phyloP scores from a whole-genome alignment of 1,140 invertebrate genomes.

The Sycophaga agraensis region DNA sequence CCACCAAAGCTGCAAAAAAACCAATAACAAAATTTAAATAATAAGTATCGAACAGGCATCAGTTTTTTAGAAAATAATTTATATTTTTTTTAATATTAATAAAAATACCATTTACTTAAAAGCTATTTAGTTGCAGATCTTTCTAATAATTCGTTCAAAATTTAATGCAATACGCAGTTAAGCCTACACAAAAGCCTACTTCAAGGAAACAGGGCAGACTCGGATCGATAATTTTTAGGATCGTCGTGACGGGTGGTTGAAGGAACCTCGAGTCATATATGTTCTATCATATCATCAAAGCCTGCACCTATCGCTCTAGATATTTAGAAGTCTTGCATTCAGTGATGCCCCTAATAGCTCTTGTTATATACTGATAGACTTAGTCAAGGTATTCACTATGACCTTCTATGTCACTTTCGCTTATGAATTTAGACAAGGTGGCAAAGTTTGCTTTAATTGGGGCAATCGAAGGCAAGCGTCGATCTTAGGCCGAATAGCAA shows the following conservation, averaged over 20 bases:
- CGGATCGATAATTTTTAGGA: conserved; percentile 27
- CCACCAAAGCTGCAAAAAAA: too few species aligned
- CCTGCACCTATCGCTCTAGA: background rate
- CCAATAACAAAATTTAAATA: too few species aligned
- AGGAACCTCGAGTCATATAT: too few species aligned
- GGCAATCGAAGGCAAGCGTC: background rate
- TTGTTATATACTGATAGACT: too few species aligned
- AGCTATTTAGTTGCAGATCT: background rate
- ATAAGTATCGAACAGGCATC: too few species aligned
- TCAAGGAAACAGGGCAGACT: background rate
- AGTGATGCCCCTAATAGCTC: background rate
- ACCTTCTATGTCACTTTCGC: too few species aligned
- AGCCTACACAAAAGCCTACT: background rate
- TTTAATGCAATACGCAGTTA: too few species aligned
- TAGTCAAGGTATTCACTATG: too few species aligned
- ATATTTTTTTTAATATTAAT: background rate
- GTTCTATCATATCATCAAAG: too few species aligned
- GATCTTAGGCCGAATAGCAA: background rate
- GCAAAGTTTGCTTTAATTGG: too few species aligned
- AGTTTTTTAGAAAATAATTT: background rate
- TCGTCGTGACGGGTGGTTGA: background rate
- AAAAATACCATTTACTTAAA: background rate
- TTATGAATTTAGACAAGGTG: too few species aligned
- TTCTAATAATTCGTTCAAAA: background rate
- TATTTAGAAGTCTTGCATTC: background rate